A percentile compares a stretch with the other conserved stretches of the same genome.
Conservation (phyloP, 1,140 invertebrate genomes). For the Oppia nitens region DNA sequence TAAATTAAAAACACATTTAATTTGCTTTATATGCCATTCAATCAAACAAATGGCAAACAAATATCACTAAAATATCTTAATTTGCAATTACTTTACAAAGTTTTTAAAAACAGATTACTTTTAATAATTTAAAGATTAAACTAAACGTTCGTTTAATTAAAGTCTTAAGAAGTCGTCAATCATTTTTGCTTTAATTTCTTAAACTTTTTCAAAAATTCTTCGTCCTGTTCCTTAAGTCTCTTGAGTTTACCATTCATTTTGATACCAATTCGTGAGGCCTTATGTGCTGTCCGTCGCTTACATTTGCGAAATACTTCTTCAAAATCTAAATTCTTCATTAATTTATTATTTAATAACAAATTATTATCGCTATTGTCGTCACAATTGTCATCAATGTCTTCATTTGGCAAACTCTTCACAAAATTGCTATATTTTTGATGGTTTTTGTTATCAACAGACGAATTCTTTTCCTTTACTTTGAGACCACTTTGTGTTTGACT, state of each 20-base stretch:
- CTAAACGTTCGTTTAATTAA: neutral
- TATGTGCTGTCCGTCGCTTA: conserved; percentile 6
- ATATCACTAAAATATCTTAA: neutral
- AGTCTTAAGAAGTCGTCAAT: neutral
- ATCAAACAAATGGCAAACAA: too few species aligned
- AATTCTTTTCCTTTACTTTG: neutral
- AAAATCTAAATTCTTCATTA: conserved; percentile 4
- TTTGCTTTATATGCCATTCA: too few species aligned
- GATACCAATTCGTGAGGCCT: conserved; percentile 9
- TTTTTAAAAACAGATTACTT: neutral
- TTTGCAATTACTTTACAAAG: neutral
- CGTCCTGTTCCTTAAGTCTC: conserved; percentile 12
- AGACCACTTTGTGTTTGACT: conserved; percentile 3
- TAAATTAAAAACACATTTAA: too few species aligned
- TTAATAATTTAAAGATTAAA: neutral
- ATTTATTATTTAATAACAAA: neutral
- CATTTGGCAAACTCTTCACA: neutral
- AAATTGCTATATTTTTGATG: neutral
- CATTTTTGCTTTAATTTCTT: conserved; percentile 2
- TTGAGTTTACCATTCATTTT: conserved; percentile 13
- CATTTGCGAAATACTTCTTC: conserved; percentile 4
- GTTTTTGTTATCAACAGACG: neutral
- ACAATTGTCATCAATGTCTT: neutral
- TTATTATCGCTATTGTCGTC: neutral
- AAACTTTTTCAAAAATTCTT: conserved; percentile 11